These are phyloP conservation scores for Rhopalosiphum padi DNA, from an alignment of 1,140 invertebrate species.

Conservation along the genomic window DNA sequence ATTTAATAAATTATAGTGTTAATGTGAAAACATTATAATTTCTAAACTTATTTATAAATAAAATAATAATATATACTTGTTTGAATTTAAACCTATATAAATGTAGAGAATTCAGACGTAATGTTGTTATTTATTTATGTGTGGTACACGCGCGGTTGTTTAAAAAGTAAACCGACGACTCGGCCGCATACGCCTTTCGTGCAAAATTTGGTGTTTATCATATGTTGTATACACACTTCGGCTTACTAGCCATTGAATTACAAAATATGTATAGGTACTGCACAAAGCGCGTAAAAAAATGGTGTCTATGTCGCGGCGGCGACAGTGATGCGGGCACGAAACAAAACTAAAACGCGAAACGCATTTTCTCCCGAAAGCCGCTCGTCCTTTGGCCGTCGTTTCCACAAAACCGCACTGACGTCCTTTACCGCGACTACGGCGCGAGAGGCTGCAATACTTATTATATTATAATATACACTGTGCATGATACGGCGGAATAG, in stretches of 20 bases:
- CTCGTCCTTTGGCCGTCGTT: not conserved
- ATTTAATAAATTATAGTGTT: slow-evolving; percentile 22
- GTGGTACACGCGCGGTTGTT: not conserved
- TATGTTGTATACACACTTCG: not conserved
- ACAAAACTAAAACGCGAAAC: not conserved
- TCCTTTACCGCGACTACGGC: no score
- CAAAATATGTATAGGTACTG: not conserved
- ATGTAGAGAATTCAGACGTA: not conserved
- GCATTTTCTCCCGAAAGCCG: not conserved
- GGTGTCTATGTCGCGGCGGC: not conserved
- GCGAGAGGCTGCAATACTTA: not conserved
- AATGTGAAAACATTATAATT: not conserved
- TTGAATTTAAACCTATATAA: not conserved
- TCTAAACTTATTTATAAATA: not conserved
- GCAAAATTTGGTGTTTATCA: not conserved
- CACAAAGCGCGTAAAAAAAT: not conserved
- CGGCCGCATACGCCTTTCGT: not conserved
- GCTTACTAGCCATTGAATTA: not conserved
- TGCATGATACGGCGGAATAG: not conserved
- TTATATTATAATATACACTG: no score
- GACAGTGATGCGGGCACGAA: not conserved
- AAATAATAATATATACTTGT: not conserved
- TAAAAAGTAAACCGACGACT: not conserved
- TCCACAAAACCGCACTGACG: not conserved
- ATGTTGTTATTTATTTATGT: not conserved